A percentile compares a stretch with the other conserved stretches of the same genome.
Conservation (phyloP, 2,888 invertebrate species). For the Teleiodes luculella region DNA sequence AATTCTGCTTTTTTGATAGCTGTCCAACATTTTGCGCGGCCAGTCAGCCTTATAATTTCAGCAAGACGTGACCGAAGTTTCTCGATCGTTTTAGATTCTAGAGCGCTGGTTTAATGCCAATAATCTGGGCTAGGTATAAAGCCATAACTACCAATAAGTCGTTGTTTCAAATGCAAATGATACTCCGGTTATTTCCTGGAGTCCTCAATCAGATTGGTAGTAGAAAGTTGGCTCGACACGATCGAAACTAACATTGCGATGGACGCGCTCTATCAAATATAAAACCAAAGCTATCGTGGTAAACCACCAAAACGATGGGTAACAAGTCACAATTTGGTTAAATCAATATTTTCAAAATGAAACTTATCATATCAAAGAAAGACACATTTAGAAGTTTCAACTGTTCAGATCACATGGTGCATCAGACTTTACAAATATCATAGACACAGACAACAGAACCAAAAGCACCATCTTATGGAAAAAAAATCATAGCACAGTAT, state of each 20-base stretch:
- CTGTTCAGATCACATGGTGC: too few relatives aligned
- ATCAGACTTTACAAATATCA: too few relatives aligned
- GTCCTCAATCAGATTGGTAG: neutral
- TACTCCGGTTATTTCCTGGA: neutral
- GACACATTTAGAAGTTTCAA: too few relatives aligned
- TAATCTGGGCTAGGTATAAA: neutral
- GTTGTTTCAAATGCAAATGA: neutral
- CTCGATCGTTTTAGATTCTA: neutral
- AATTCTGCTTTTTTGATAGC: neutral
- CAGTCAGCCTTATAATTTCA: neutral
- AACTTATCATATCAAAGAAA: too few relatives aligned
- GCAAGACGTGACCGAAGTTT: neutral
- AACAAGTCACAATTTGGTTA: too few relatives aligned
- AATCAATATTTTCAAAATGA: too few relatives aligned
- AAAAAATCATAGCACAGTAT: too few relatives aligned
- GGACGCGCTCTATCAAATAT: too few relatives aligned
- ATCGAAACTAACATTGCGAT: neutral
- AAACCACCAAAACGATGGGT: too few relatives aligned
- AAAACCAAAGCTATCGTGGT: too few relatives aligned
- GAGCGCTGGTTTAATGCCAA: neutral
- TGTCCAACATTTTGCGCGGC: neutral
- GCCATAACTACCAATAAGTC: neutral
- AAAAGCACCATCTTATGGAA: too few relatives aligned
- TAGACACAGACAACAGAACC: too few relatives aligned
- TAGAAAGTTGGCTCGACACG: slow-evolving; percentile 9